Conservation (phyloP, 2,888 invertebrate genomes). For the Liposcelis brunnea region DNA sequence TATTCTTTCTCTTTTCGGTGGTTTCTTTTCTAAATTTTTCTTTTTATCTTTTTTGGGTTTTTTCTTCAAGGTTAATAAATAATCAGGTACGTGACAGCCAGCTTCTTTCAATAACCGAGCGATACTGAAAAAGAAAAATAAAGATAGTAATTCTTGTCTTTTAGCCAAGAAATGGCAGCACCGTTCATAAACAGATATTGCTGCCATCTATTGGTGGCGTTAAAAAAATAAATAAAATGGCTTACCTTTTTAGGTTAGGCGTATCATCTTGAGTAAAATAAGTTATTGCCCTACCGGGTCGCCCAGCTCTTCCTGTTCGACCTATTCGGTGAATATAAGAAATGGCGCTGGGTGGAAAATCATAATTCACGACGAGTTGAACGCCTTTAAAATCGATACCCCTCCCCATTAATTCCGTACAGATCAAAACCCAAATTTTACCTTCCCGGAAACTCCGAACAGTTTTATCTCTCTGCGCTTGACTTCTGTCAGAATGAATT, state of each 20-base stretch:
- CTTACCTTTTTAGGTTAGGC: conserved; percentile 45
- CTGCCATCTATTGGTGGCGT: not conserved
- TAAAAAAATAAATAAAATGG: too few relatives aligned
- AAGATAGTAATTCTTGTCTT: not conserved
- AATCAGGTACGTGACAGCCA: conserved; percentile 83
- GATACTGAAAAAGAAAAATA: conserved; percentile 40
- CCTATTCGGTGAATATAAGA: conserved; percentile 82
- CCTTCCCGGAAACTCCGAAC: conserved; percentile 82
- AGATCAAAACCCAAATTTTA: conserved; percentile 87
- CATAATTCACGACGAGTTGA: conserved; percentile 91
- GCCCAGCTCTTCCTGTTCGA: conserved; percentile 85
- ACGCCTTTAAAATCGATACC: conserved; percentile 96
- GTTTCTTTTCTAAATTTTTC: conserved; percentile 34
- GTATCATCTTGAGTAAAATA: conserved; percentile 86
- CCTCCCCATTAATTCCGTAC: conserved; percentile 91
- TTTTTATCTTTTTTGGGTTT: conserved; percentile 42
- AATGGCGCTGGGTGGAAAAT: conserved; percentile 81
- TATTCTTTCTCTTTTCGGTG: conserved; percentile 48
- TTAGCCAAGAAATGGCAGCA: not conserved
- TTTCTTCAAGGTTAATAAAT: conserved; percentile 63
- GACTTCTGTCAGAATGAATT: conserved; percentile 82
- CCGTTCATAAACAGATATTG: too few relatives aligned
- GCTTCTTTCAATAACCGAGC: conserved; percentile 80
- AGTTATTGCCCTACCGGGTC: conserved; percentile 74
- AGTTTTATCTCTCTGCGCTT: conserved; percentile 77